Base-by-base conservation (phyloP, 2,113 vertebrate genomes). In the Sorex araneus region DNA sequence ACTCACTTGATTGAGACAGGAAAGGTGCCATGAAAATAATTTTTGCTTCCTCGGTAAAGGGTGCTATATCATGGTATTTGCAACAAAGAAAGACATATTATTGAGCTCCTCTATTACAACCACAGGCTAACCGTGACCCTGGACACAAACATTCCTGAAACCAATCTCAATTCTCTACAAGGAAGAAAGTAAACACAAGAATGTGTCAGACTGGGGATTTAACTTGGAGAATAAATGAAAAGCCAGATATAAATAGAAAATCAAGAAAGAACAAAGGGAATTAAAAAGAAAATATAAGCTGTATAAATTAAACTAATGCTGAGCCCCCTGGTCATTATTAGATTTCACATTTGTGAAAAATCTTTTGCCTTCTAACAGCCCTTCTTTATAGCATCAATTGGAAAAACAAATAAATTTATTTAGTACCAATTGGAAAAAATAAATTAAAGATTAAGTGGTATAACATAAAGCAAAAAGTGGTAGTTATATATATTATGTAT, bases 161-260 rank as follows among this genome's bases (percentile, higher is more conserved):
- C 43, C 66, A 93, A 94, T 80, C 60, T 94, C 82, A 47, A 71
- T 77, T 69, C 76, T 93, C 69, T 93, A 90, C 93, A 94, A 96
- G 74, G 27, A 95, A 92, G 34, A 90, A 75, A 76, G 66, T 27
- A 95, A 94, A 96, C 78, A 95, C n/a, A 87, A 45, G 64, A 94
- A 92, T 0, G 1, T 85, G 43, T 81, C 57, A 93, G 66, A 32
- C 19, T 90, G 27, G 45, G 32, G 47, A 79, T 83, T 95, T 90
- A 92, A 90, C 73, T 34, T 73, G 18, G 30, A 94, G 40, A 96
- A 91, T 47, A 77, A 94, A 94, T 81, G 82, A 91, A 91, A 94
- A 71, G 12, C 25, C 63, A 89, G 66, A 69, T 45, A 94, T 23
- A 95, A 93, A 91, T 74, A 81, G 71, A 66, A 94, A 94, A 80